Conservation (phyloP, 2,888 invertebrate species). For the Lingula anatina region DNA sequence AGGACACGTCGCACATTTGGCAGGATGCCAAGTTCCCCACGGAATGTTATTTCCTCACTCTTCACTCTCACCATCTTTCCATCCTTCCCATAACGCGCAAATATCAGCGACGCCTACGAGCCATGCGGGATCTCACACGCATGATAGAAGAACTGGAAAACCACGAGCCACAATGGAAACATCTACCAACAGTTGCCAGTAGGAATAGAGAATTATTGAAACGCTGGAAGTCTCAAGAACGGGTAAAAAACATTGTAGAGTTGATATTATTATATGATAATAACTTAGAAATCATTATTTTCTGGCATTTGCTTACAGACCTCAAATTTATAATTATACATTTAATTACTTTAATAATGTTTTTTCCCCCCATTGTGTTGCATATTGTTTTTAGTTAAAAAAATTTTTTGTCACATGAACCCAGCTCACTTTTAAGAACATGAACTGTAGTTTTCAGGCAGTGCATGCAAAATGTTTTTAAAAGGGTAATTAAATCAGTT, state of each 20-base stretch:
- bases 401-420: too few species aligned
- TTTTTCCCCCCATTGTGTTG: too few species aligned
- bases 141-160: slow-evolving; percentile 51
- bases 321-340: too few species aligned
- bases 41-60: slow-evolving; percentile 93
- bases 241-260: too few species aligned
- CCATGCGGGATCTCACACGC: slow-evolving; percentile 73
- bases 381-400: too few species aligned
- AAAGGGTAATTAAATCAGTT: too few species aligned
- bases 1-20: slow-evolving; percentile 58
- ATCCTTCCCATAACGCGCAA: slow-evolving; percentile 84
- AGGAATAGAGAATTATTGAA: slow-evolving; percentile 77
- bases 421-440: too few species aligned
- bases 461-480: too few species aligned
- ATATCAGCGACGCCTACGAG: slow-evolving; percentile 69
- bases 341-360: too few species aligned
- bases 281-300: too few species aligned
- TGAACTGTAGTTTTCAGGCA: too few species aligned
- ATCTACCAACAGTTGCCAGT: slow-evolving; percentile 28
- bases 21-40: slow-evolving; percentile 87
- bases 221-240: slow-evolving; percentile 82
- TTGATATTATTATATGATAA: too few species aligned
- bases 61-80: slow-evolving; percentile 89
- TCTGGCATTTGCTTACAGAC: not conserved
- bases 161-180: slow-evolving; percentile 57